Percentiles rank a stretch among this genome's conserved stretches.
phyloP scores from a whole-genome alignment of 1,140 invertebrate species.

The Xylocopa sonorina region DNA sequence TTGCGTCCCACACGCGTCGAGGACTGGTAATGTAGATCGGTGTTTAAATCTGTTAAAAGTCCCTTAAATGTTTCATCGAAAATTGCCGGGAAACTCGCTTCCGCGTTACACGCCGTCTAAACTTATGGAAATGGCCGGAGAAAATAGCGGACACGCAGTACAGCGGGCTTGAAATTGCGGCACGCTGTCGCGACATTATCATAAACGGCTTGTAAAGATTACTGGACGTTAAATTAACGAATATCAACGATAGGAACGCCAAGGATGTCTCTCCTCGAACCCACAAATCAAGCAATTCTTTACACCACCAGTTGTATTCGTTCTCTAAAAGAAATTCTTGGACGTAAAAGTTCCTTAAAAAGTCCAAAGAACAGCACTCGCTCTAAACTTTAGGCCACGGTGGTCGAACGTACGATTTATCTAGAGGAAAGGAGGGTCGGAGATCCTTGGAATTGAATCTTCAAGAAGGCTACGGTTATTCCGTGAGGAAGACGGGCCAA shows the following conservation, averaged over 20 bases:
- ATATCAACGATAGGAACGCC: not conserved
- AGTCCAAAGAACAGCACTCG: not conserved
- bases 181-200: not conserved
- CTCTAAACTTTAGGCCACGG: not conserved
- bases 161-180: not conserved
- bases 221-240: not conserved
- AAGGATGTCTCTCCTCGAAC: no score
- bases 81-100: slow-evolving; percentile 20
- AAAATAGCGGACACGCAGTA: not conserved
- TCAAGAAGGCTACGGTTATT: not conserved
- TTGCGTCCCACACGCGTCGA: not conserved
- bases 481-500: slow-evolving; percentile 51
- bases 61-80: slow-evolving; percentile 19
- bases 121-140: not conserved
- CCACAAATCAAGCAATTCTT: no score
- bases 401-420: not conserved
- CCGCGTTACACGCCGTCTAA: slow-evolving; percentile 12
- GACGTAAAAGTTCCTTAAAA: no score
- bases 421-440: not conserved
- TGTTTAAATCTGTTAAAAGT: slow-evolving; percentile 23
- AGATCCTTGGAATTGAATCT: not conserved
- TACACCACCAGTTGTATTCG: no score
- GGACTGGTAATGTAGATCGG: not conserved
- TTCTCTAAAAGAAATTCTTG: no score
- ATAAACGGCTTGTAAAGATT: not conserved